Base-by-base conservation (phyloP, 53 echinoderm and acorn worm species). In the Echinometra lucunter region DNA sequence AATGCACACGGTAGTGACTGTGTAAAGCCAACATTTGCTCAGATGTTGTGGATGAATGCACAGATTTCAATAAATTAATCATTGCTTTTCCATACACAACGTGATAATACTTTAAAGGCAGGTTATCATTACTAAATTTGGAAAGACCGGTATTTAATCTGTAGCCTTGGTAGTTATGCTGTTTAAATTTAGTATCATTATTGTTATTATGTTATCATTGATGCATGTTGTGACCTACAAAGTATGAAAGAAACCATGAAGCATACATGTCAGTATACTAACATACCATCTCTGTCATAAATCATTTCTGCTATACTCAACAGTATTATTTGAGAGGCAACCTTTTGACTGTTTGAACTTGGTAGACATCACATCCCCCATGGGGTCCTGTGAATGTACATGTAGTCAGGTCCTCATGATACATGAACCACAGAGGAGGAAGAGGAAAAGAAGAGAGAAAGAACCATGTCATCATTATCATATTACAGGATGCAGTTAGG, bases 291-390 rank as follows among this genome's bases (percentile, higher is more conserved):
- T 69, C 85, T 47, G 85, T 53, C 85, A 85, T 85, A 49, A 85
- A 85, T 85, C 85, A 85, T 21, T 45, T 42, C 81, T 85, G 85
- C n/a, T 28, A 47, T 42, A 78, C 42, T 78, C 85, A 42, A 85
- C 49, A 45, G 49, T 47, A n/a, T 37, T 16, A 28, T 47, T 49
- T 85, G 13, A 3, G 40, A 85, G 47, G n/a, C 49, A 49, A 49
- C 85, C 85, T 25, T 45, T 28, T 85, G 85, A 85, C 45, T 40
- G 30, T 85, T 47, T 85, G 85, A 85, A 85, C 85, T 85, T 85
- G 15, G 25, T 44, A 42, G 81, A 25, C 81, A 81, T 69, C 30
- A 8, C 69, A 69, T 69, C 69, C 19, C 34, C 69, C 30, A 42
- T 38, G 78, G 78, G 38, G 6, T 23, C 19, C 17, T 78, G 78